Base-by-base conservation (phyloP, 2,797 vertebrate genomes). In the Crypturellus tataupa region DNA sequence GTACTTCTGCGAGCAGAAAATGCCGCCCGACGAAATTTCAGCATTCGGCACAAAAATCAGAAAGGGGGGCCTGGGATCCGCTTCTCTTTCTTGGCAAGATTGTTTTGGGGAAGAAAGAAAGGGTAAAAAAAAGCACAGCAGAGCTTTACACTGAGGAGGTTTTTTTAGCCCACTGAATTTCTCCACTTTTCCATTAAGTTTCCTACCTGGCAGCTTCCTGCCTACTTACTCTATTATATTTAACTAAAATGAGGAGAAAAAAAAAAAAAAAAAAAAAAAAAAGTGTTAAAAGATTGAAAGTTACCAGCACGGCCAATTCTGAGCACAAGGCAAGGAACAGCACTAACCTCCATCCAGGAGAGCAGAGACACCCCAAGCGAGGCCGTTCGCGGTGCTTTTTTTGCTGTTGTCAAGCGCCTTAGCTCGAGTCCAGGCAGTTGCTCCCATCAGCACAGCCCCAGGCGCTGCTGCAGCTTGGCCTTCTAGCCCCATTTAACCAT, bases 91-190 rank as follows among this genome's bases (percentile, higher is more conserved):
- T 55, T 18, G 27, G 27, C 19, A 55, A 55, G 53, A 17, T 17
- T 29, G 85, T 20, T 7, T 20, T 64, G 64, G 44, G 75, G 25
- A 51, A 51, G 25, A 49, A 49, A 24, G 4, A 49, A 49, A 51
- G 37, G 37, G 37, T 9, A 39, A 25, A 14, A 24, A 51, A 51
- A 80, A 71, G 77, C 75, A 49, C 59, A 25, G 63, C 23, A 31
- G 7, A 60, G 85, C 72, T 51, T 88, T 72, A 21, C 60, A 35
- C 63, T 1, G 2, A 53, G 7, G 7, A n/a, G 60, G 24, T 80
- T 58, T 73, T 58, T 62, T 55, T 65, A 59, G 60, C 24, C 89
- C 86, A 56, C 80, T 90, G 73, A 90, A 82, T 53, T 63, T 79
- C 79, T 76, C 62, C 70, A 68, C 39, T 60, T 16, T 25, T 29